A percentile compares a stretch with the other conserved stretches of the same genome.
phyloP scores from a whole-genome alignment of 2,113 vertebrate species.

The Pardalotus punctatus region DNA sequence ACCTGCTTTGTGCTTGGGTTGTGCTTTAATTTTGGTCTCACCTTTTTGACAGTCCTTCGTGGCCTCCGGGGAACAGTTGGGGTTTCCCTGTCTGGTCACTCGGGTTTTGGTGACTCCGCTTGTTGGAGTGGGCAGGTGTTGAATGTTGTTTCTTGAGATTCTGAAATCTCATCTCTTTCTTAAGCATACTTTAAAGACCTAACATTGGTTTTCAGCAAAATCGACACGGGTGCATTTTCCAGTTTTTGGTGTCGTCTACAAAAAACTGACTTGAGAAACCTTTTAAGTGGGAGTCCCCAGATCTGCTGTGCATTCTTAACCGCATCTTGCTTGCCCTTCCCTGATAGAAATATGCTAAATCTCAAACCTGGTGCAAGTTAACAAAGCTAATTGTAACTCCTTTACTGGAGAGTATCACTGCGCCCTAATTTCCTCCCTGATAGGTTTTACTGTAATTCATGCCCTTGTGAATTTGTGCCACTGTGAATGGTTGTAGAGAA shows the following conservation, averaged over 20 bases:
- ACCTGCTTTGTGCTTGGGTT: background rate
- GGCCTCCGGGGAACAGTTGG: background rate
- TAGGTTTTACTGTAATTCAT: background rate
- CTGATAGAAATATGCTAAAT: background rate
- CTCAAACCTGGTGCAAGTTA: background rate
- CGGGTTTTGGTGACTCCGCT: background rate
- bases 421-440: background rate
- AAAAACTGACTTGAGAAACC: background rate
- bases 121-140: too few species aligned
- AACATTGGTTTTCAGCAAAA: accelerated
- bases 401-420: background rate
- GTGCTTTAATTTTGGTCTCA: accelerated
- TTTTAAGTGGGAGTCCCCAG: background rate
- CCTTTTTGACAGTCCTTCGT: background rate
- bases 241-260: background rate
- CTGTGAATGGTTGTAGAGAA: background rate
- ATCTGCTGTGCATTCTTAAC: background rate
- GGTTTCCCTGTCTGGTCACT: background rate
- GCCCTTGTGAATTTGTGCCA: background rate
- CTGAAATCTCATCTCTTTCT: background rate
- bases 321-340: background rate
- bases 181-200: background rate
- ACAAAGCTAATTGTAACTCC: background rate
- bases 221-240: accelerated
- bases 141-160: background rate